Base-by-base conservation (phyloP, 1,140 invertebrate genomes). In the Drosophila littoralis region DNA sequence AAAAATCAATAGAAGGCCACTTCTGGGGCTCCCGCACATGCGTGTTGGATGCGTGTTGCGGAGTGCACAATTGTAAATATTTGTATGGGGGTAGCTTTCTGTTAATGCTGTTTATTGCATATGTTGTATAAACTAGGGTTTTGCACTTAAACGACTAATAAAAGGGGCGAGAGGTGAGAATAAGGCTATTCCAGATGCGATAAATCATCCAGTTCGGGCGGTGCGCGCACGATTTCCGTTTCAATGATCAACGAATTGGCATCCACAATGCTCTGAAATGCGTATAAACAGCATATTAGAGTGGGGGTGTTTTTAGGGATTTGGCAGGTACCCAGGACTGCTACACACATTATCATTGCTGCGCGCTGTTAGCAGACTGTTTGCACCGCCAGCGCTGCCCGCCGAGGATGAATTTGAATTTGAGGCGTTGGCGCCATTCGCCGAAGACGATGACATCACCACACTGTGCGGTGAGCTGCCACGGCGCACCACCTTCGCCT, bases 161-260 rank as follows among this genome's bases (percentile, higher is more conserved):
- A 38, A 15, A 28, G 15, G 32, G 28, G 10, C 8, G 51, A 28
- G 33, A n/a, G 33, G 66, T 36, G 35, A 6, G 32, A 36, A 22
- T 68, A 68, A 69, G 65, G 45, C 70, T 80, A 91, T 54, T 91
- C 91, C 84, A 92, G 75, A 79, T 92, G 91, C 38, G 91, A 88
- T 46, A 92, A 78, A 77, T 92, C 91, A 73, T 92, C 91, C 64
- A 79, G 75, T 60, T 88, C 84, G 40, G 91, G 91, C 55, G 91
- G 84, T 32, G 70, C 74, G 42, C 90, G 84, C 43, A 91, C 79
- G 35, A 91, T 75, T 76, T 92, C 91, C 60, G 91, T 91, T 73
- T 92, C 91, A 78, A 91, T 91, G 51, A 92, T 91, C 60, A 92
- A 72, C 13, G 91, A 86, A 79, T 70, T 91, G 55, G 71, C 75